Conservation (phyloP, 2,113 vertebrate species). For the Carettochelys insculpta region DNA sequence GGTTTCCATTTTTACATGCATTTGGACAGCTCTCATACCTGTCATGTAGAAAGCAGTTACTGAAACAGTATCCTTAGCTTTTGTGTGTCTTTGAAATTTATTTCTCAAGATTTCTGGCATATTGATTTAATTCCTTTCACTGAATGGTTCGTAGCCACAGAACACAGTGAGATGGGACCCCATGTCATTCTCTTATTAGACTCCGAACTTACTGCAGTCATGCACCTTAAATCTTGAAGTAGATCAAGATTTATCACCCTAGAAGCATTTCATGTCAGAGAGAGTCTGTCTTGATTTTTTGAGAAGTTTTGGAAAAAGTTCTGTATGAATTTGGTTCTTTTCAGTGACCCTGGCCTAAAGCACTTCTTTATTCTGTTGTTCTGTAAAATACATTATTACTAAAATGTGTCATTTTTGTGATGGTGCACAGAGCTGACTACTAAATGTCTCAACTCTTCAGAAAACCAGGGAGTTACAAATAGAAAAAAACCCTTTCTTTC, state of each 20-base stretch:
- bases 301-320: not conserved
- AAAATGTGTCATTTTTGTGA: not conserved
- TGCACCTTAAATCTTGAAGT: accelerated
- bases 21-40: accelerated
- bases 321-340: not conserved
- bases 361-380: not conserved
- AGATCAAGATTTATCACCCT: not conserved
- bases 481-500: not conserved
- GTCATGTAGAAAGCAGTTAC: not conserved
- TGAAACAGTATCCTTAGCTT: not conserved
- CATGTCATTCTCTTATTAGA: not conserved
- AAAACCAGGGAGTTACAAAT: not conserved
- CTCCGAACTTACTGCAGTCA: not conserved
- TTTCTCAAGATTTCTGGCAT: not conserved
- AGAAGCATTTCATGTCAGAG: not conserved
- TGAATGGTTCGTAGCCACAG: not conserved
- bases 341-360: not conserved
- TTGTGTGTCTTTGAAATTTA: not conserved
- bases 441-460: not conserved
- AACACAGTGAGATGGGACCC: not conserved
- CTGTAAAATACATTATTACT: not conserved
- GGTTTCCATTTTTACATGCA: not conserved
- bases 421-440: not conserved
- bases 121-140: not conserved
- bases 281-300: not conserved